Base-by-base conservation (phyloP, 2,797 vertebrate species). In the Borostomias antarcticus region DNA sequence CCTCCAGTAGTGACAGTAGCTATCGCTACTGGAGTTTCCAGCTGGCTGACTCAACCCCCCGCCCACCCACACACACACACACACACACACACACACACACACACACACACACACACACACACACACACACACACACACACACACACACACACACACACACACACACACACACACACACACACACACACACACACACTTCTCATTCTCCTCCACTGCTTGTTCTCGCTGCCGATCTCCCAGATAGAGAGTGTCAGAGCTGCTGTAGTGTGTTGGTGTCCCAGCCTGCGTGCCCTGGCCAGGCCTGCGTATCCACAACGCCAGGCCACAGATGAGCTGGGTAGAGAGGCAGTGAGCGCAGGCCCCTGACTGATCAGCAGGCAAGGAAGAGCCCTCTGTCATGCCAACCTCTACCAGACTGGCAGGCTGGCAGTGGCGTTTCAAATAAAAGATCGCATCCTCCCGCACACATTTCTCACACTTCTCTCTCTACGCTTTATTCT, bases 21-120 rank as follows among this genome's bases (percentile, higher is more conserved):
- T n/a, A n/a, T n/a, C n/a, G n/a, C n/a, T n/a, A n/a, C n/a, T 50
- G 56, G 32, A 59, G 48, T 58, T 62, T 62, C 67, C 32, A 66
- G 60, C 33, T 71, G 53, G 62, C 29, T 21, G 32, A 25, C 35
- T 60, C 62, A 66, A 25, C 23, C n/a, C n/a, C n/a, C n/a, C n/a
- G n/a, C n/a, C n/a, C n/a, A n/a, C n/a, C n/a, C n/a, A n/a, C n/a
- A n/a, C n/a, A n/a, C n/a, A n/a, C n/a, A n/a, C n/a, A n/a, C n/a
- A n/a, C n/a, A n/a, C n/a, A n/a, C n/a, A n/a, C n/a, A n/a, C n/a
- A n/a, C n/a, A n/a, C n/a, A n/a, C n/a, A n/a, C n/a, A n/a, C n/a
- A n/a, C n/a, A n/a, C n/a, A n/a, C n/a, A n/a, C n/a, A n/a, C n/a
- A n/a, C n/a, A n/a, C n/a, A n/a, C n/a, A n/a, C n/a, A n/a, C n/a